phyloP scores from a whole-genome alignment of 2,113 vertebrate species.

The Semnornis frantzii region DNA sequence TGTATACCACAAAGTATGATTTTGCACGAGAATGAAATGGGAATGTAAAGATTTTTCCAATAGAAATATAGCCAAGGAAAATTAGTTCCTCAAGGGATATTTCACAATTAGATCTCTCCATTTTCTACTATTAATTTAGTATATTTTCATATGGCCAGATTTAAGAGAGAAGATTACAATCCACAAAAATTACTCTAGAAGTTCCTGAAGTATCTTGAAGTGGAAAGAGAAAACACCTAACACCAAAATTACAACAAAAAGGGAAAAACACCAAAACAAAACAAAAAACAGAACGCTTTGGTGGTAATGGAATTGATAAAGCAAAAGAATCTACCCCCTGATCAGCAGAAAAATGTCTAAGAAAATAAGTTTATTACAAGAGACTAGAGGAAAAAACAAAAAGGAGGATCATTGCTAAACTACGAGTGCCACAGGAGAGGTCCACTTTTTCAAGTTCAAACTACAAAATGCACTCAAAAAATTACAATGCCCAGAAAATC shows the following conservation, averaged over 20 bases:
- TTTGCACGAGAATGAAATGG: not conserved
- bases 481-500: not conserved
- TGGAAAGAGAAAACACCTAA: not conserved
- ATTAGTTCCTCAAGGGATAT: not conserved
- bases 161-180: not conserved
- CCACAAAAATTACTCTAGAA: not conserved
- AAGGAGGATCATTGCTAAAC: not conserved
- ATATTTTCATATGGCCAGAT: not conserved
- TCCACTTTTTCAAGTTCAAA: not conserved
- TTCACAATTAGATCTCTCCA: not conserved
- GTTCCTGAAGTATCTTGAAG: not conserved
- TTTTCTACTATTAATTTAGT: not conserved
- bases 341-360: not conserved
- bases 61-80: not conserved
- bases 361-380: not conserved
- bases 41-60: not conserved
- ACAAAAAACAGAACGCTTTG: not conserved
- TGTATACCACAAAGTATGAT: not conserved
- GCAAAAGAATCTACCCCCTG: not conserved
- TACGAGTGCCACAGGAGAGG: not conserved
- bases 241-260: not conserved
- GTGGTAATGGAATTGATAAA: not conserved
- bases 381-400: not conserved
- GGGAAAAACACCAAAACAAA: no score
- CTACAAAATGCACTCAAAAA: not conserved